Conservation (phyloP, 2,113 vertebrate genomes). For the Bucco capensis region DNA sequence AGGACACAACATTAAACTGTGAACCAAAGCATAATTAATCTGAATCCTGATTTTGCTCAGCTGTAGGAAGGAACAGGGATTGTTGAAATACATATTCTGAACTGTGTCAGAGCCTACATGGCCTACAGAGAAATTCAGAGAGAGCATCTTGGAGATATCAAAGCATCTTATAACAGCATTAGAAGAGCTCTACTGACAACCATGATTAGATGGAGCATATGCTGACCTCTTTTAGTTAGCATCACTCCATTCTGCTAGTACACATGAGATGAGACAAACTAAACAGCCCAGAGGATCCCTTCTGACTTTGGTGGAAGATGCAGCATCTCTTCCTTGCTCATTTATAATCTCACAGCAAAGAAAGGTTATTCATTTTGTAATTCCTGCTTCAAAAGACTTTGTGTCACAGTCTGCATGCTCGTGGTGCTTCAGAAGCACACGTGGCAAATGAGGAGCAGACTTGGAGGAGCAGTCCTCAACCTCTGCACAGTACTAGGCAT, state of each 20-base stretch:
- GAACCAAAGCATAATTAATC: constrained; percentile 31
- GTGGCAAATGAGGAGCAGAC: neutral
- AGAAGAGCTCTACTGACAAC: neutral
- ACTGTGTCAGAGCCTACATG: neutral
- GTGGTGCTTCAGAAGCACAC: neutral
- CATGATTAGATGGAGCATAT: constrained; percentile 11
- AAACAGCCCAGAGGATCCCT: neutral
- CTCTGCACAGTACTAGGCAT: neutral
- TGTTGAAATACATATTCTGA: neutral
- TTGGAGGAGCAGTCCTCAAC: neutral
- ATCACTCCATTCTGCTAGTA: neutral
- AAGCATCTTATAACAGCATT: neutral
- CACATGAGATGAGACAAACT: neutral
- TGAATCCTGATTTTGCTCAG: neutral
- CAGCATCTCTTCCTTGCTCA: neutral
- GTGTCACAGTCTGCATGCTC: neutral
- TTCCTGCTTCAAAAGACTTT: neutral
- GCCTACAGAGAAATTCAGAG: constrained; percentile 8
- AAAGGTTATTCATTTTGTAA: neutral
- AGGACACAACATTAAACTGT: neutral
- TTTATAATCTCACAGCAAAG: neutral
- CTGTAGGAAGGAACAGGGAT: neutral
- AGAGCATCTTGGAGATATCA: neutral
- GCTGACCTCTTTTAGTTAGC: constrained; percentile 37
- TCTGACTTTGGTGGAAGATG: neutral